Percentiles rank a stretch among this genome's conserved stretches.
phyloP scores from a whole-genome alignment of 2,113 vertebrate species.

The Engystomops pustulosus region DNA sequence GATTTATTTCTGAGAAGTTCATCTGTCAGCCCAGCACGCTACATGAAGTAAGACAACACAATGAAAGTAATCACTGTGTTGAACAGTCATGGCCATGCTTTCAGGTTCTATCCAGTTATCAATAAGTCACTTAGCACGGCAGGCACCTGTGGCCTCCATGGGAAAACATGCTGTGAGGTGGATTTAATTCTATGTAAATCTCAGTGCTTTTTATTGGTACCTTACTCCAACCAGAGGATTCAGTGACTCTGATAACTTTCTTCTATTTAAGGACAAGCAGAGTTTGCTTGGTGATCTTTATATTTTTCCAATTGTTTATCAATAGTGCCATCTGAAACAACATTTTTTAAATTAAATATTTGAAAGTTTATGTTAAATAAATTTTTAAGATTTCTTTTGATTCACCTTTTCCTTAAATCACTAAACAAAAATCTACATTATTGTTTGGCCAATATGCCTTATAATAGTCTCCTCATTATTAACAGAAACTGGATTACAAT shows the following conservation, averaged over 20 bases:
- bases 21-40: not conserved
- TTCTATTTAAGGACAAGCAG: not conserved
- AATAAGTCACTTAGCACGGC: not conserved
- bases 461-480: no score
- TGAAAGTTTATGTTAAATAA: no score
- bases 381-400: no score
- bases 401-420: no score
- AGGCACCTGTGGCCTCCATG: not conserved
- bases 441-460: no score
- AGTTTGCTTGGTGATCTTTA: not conserved
- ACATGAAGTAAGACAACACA: not conserved
- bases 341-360: no score
- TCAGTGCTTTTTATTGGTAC: not conserved
- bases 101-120: not conserved
- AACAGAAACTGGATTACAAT: no score
- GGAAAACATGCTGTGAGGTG: not conserved
- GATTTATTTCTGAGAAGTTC: conserved; percentile 13
- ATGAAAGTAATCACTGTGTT: not conserved
- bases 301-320: not conserved
- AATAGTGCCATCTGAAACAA: no score
- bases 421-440: no score
- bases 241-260: not conserved
- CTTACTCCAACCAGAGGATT: not conserved
- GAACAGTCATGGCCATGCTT: not conserved
- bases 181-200: conserved; percentile 21